Conservation (phyloP, 2,797 vertebrate genomes). For the Anableps anableps region DNA sequence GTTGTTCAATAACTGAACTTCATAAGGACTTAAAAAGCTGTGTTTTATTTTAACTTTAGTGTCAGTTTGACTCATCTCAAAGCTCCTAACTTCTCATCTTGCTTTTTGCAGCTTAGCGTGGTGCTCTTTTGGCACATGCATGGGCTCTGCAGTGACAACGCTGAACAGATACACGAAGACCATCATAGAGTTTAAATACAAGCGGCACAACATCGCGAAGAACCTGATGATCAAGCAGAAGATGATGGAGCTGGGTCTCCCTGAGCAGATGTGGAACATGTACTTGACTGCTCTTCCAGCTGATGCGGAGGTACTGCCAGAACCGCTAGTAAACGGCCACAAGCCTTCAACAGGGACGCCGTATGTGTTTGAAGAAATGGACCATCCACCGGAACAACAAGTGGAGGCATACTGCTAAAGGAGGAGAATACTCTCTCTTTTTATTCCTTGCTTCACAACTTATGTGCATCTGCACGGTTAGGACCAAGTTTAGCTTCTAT, state of each 20-base stretch:
- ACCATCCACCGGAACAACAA: conserved; percentile 42
- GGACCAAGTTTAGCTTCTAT: background rate
- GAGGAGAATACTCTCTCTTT: background rate
- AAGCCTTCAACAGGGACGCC: conserved; percentile 67
- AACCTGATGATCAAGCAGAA: conserved; percentile 83
- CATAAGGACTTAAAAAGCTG: background rate
- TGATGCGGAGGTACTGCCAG: conserved; percentile 53
- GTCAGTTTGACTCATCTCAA: background rate
- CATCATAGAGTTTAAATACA: conserved; percentile 88
- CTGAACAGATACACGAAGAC: conserved; percentile 90
- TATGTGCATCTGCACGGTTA: conserved; percentile 8
- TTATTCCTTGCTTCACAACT: conserved; percentile 8
- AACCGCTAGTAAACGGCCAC: conserved; percentile 72
- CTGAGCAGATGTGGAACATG: conserved; percentile 84
- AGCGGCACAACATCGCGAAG: conserved; percentile 85
- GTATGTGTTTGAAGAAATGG: conserved; percentile 65
- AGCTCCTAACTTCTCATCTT: background rate
- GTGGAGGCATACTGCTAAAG: conserved; percentile 71
- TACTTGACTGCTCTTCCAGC: conserved; percentile 78
- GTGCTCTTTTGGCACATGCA: conserved; percentile 90
- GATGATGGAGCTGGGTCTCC: conserved; percentile 75
- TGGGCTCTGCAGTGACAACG: conserved; percentile 87
- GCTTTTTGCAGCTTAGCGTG: conserved; percentile 84
- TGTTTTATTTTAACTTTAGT: background rate
- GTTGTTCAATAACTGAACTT: background rate